Percentiles rank a stretch among this genome's conserved stretches.
Evolutionary conservation across 1,140 invertebrate species (phyloP).

Genomic region (Apocrypta bakeri): DNA sequence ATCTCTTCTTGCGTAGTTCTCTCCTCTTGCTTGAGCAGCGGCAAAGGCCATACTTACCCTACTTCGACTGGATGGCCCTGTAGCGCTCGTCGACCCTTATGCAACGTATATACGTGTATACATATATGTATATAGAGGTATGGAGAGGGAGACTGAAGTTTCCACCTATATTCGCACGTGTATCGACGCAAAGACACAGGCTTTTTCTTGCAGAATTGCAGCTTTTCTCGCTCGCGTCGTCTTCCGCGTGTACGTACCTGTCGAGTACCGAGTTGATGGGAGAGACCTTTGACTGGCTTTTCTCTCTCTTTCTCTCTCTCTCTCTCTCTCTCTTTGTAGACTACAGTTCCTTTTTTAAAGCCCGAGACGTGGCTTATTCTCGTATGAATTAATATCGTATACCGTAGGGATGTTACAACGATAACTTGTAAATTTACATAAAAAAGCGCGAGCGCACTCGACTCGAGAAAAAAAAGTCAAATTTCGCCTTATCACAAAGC

Average conservation of each 20-base stretch:
- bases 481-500: too few species aligned
- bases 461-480: too few species aligned
- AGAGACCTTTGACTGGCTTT: neutral
- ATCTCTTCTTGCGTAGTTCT: too few species aligned
- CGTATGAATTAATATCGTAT: too few species aligned
- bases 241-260: neutral
- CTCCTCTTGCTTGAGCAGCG: neutral
- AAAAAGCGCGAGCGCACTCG: too few species aligned
- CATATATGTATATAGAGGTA: neutral
- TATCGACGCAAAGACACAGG: neutral
- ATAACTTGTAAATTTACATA: too few species aligned
- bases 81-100: constrained; percentile 33
- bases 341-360: too few species aligned
- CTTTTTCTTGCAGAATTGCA: constrained; percentile 47
- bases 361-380: neutral
- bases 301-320: neutral
- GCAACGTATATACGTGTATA: neutral
- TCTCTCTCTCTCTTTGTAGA: neutral
- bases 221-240: constrained; percentile 13
- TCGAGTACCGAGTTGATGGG: neutral
- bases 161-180: neutral
- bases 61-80: constrained; percentile 37
- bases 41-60: constrained; percentile 38
- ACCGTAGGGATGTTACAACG: too few species aligned
- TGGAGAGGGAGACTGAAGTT: neutral